Percentiles rank a stretch among this genome's conserved stretches.
phyloP scores from a whole-genome alignment of 2,113 vertebrate species.

The Pontoporia blainvillei region DNA sequence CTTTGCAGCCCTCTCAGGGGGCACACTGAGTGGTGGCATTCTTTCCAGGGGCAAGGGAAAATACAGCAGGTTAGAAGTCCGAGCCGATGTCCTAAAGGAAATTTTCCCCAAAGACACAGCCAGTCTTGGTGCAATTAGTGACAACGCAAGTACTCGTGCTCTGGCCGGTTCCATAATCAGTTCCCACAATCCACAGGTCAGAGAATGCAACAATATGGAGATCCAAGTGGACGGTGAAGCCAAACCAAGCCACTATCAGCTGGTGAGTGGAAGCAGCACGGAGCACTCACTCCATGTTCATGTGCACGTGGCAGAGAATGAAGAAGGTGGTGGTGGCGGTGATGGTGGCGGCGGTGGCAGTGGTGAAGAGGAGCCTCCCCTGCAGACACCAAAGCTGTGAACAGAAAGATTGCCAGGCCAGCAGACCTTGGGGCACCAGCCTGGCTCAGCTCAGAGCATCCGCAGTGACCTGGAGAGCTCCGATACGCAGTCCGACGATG shows the following conservation, averaged over 20 bases:
- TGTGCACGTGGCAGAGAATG: constrained; percentile 84
- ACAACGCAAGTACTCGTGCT: constrained; percentile 96
- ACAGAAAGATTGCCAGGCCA: constrained; percentile 80
- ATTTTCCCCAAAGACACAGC: constrained; percentile 92
- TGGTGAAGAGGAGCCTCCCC: constrained; percentile 79
- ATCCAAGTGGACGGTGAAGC: constrained; percentile 99
- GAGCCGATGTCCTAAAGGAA: constrained; percentile 93
- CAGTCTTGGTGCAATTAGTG: constrained; percentile 94
- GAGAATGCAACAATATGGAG: constrained; percentile 98
- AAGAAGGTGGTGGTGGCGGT: constrained; percentile 64
- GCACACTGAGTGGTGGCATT: constrained; percentile 88
- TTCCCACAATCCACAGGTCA: constrained; percentile 97
- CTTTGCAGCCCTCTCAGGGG: constrained; percentile 93
- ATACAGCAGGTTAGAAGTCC: constrained; percentile 96
- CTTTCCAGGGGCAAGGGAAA: constrained; percentile 87
- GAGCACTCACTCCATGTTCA: constrained; percentile 91
- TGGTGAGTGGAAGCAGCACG: constrained; percentile 90
- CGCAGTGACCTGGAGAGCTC: constrained; percentile 98
- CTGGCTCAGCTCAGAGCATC: constrained; percentile 97
- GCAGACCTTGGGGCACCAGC: constrained; percentile 89
- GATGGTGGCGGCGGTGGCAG: background rate
- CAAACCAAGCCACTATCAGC: constrained; percentile 95
- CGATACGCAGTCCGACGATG: constrained; percentile 96
- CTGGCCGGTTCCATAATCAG: constrained; percentile 99
- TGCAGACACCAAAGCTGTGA: constrained; percentile 85